phyloP scores from a whole-genome alignment of 2,113 vertebrate genomes.

The Melanotaenia duboulayi region DNA sequence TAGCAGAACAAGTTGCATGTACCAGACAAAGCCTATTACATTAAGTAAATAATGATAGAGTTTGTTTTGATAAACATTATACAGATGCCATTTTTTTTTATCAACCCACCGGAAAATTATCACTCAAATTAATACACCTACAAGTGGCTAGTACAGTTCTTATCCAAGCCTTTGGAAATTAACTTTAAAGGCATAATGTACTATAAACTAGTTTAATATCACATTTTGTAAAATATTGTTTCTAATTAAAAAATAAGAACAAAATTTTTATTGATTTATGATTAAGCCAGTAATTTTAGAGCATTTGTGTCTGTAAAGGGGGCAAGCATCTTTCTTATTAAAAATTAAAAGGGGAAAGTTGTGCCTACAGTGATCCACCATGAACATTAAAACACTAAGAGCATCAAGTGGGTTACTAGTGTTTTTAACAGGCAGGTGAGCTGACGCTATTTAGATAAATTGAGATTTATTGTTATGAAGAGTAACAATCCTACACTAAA shows the following conservation, averaged over 20 bases:
- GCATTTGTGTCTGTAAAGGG: too few species aligned
- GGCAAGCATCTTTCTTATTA: too few species aligned
- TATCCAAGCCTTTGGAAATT: slow-evolving; percentile 18
- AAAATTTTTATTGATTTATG: too few species aligned
- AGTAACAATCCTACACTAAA: slow-evolving; percentile 1
- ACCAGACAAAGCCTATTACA: slow-evolving; percentile 3
- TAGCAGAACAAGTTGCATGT: slow-evolving; percentile 5
- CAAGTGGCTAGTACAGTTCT: background rate
- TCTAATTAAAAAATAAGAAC: too few species aligned
- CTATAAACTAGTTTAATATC: slow-evolving; percentile 7
- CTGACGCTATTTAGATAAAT: background rate
- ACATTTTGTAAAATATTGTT: background rate
- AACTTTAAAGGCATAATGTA: background rate
- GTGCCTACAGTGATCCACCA: too few species aligned
- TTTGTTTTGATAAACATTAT: slow-evolving; percentile 1
- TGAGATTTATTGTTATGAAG: background rate
- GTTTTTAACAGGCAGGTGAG: background rate
- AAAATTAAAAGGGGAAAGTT: too few species aligned
- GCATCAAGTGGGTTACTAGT: background rate
- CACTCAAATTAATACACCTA: background rate
- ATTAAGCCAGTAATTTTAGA: too few species aligned
- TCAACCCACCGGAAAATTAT: background rate
- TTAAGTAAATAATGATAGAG: background rate
- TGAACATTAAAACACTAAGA: background rate
- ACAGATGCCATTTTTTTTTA: background rate